phyloP scores from a whole-genome alignment of 1,140 invertebrate species.

The Brachionus koreanus region DNA sequence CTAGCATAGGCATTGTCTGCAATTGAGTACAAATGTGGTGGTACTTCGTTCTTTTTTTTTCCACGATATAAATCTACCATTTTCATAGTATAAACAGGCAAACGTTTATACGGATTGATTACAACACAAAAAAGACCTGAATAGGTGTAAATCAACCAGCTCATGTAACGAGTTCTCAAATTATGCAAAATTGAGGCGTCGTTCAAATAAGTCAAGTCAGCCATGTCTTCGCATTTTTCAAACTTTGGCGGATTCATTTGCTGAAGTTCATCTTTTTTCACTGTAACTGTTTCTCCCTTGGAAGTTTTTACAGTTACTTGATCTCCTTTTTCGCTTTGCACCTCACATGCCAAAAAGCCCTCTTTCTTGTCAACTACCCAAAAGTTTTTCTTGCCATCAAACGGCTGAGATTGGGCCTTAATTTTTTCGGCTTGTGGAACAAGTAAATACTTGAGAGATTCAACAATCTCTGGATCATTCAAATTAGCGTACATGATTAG shows the following conservation, averaged over 20 bases:
- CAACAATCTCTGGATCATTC: constrained; percentile 43
- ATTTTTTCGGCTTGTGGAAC: constrained; percentile 38
- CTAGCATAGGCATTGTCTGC: constrained; percentile 99
- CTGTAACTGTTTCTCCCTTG: constrained; percentile 62
- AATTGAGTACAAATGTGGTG: constrained; percentile 99
- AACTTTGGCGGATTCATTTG: constrained; percentile 99
- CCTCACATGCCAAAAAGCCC: constrained; percentile 91
- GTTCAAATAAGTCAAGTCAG: constrained; percentile 99
- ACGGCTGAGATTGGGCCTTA: constrained; percentile 78
- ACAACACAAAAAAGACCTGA: constrained; percentile 99
- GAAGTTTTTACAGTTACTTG: constrained; percentile 77
- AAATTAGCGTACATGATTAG: constrained; percentile 1
- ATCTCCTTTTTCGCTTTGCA: constrained; percentile 96
- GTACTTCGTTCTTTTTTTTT: constrained; percentile 97
- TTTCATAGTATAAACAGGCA: constrained; percentile 94
- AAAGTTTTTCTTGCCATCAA: constrained; percentile 98
- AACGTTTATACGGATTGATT: constrained; percentile 99
- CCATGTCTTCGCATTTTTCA: constrained; percentile 99
- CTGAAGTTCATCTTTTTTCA: constrained; percentile 92
- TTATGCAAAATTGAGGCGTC: constrained; percentile 98
- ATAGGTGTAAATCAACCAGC: constrained; percentile 98
- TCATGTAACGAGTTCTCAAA: constrained; percentile 93
- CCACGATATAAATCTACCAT: constrained; percentile 96
- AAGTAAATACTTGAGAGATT: constrained; percentile 41
- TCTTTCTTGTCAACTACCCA: constrained; percentile 98